Conservation (phyloP, 1,140 invertebrate species). For the Drosophila nannoptera region DNA sequence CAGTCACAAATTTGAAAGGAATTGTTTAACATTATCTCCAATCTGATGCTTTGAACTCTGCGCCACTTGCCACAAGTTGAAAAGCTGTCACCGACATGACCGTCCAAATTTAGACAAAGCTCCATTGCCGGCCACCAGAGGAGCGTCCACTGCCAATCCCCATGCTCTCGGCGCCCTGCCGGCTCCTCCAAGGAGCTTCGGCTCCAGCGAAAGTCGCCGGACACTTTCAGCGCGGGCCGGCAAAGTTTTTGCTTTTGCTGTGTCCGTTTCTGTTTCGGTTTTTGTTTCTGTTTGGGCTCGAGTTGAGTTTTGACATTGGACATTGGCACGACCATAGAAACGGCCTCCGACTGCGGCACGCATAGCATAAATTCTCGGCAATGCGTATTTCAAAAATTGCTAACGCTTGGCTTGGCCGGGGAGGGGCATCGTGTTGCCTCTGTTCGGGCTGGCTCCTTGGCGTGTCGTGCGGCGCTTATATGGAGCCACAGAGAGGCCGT, state of each 20-base stretch:
- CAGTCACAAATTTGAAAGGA: constrained; percentile 66
- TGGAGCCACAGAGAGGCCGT: constrained; percentile 70
- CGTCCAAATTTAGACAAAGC: constrained; percentile 76
- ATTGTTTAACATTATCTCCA: constrained; percentile 71
- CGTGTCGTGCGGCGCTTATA: constrained; percentile 67
- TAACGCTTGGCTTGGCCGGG: constrained; percentile 44
- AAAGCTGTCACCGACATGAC: constrained; percentile 73
- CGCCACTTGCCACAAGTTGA: constrained; percentile 65
- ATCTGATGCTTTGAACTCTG: constrained; percentile 74
- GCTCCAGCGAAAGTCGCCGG: constrained; percentile 69
- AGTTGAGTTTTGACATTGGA: constrained; percentile 24
- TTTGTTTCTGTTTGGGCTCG: constrained; percentile 35
- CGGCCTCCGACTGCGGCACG: constrained; percentile 53
- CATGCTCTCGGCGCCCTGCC: not conserved
- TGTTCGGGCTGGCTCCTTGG: constrained; percentile 32
- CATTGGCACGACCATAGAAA: constrained; percentile 42
- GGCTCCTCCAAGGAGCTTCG: constrained; percentile 14
- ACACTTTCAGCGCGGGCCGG: constrained; percentile 58
- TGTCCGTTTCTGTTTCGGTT: constrained; percentile 27
- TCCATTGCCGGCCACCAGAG: constrained; percentile 67
- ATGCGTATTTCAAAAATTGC: constrained; percentile 77
- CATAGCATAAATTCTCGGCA: constrained; percentile 76
- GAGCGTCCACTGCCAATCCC: constrained; percentile 29
- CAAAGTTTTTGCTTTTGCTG: not conserved
- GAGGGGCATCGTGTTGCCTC: constrained; percentile 30